phyloP scores from a whole-genome alignment of 2,888 invertebrate genomes.

The Sphinx pinastri region DNA sequence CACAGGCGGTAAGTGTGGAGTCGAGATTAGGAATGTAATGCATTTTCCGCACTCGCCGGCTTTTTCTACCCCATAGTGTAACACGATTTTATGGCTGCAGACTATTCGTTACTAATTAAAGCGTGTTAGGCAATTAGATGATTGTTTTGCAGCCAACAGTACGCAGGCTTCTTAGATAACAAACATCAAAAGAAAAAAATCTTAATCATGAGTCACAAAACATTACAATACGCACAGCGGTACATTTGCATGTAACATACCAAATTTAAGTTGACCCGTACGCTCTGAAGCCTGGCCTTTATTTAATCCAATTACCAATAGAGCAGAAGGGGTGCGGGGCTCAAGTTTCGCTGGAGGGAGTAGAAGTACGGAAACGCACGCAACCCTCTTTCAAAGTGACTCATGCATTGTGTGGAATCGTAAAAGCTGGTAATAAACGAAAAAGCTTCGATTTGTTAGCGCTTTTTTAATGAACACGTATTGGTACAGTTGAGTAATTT shows the following conservation, averaged over 20 bases:
- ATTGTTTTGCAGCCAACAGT: not conserved
- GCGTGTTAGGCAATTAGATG: not conserved
- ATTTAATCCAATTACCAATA: conserved; percentile 50
- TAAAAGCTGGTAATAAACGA: conserved; percentile 43
- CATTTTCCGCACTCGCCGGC: not conserved
- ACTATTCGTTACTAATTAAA: not conserved
- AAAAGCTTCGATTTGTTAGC: conserved; percentile 43
- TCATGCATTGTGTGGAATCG: conserved; percentile 44
- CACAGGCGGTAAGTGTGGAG: not conserved
- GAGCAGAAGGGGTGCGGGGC: conserved; percentile 46
- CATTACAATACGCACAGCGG: conserved; percentile 45
- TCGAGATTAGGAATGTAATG: not conserved
- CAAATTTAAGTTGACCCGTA: conserved; percentile 48
- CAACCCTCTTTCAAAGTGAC: conserved; percentile 57
- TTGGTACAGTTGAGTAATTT: conserved; percentile 1
- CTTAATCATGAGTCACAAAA: conserved; percentile 45
- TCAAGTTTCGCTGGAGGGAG: conserved; percentile 50
- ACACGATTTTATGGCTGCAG: not conserved
- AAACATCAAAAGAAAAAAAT: conserved; percentile 29
- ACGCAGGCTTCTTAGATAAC: not conserved
- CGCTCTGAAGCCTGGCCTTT: conserved; percentile 39
- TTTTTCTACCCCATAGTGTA: not conserved
- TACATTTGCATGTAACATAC: conserved; percentile 39
- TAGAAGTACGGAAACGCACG: conserved; percentile 59
- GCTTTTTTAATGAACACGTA: conserved; percentile 35